Conservation (phyloP, 2,797 vertebrate genomes). For the Phoeniculus purpureus region DNA sequence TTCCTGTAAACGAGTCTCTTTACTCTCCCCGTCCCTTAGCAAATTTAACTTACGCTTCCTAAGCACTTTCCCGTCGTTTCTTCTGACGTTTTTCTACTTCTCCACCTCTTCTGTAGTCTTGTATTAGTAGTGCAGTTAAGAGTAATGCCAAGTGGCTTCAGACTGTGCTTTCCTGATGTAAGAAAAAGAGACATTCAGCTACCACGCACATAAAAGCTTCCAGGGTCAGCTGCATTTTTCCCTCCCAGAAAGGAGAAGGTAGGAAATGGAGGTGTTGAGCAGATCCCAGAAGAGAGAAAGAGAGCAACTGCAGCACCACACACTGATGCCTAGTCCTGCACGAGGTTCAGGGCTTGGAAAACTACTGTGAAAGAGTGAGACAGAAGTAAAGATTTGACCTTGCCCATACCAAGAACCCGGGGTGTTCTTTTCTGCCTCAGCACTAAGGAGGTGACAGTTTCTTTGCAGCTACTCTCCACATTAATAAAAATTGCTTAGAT, state of each 20-base stretch:
- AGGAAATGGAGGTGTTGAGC: neutral
- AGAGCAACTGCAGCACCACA: neutral
- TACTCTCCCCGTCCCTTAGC: neutral
- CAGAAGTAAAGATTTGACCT: neutral
- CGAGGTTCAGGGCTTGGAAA: neutral
- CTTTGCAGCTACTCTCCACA: neutral
- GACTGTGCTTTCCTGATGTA: neutral
- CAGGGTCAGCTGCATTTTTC: neutral
- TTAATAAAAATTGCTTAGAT: constrained; percentile 8
- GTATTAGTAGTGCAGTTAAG: neutral
- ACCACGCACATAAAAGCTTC: neutral
- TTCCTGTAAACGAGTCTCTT: neutral
- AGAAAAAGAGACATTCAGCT: neutral
- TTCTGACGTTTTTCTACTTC: neutral
- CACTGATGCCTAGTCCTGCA: neutral
- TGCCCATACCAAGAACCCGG: neutral
- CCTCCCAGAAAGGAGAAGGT: neutral
- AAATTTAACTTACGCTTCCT: neutral
- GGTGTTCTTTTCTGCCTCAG: neutral
- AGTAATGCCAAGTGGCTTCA: neutral
- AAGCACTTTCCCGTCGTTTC: neutral
- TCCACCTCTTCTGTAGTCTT: neutral
- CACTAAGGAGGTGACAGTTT: neutral
- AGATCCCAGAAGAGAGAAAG: neutral
- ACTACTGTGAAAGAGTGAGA: neutral